Evolutionary conservation across 1,140 invertebrate species (phyloP).

Genomic region (Euura saliciscinereae): DNA sequence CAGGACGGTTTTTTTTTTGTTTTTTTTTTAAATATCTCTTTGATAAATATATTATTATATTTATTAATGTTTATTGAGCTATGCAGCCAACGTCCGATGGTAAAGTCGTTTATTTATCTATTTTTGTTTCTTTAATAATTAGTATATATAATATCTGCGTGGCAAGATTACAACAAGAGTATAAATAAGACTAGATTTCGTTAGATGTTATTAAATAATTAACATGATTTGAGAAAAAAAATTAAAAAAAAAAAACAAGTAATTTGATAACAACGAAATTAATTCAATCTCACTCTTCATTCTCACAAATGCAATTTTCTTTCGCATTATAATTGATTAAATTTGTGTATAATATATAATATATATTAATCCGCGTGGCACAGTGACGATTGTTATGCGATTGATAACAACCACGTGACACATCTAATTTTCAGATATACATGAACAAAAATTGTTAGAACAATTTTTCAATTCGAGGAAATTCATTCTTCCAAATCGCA

Average conservation of each 20-base stretch:
- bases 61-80: background rate
- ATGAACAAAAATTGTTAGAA: too few relatives aligned
- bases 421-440: too few relatives aligned
- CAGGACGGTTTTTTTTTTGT: slow-evolving; percentile 32
- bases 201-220: slow-evolving; percentile 40
- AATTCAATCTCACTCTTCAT: slow-evolving; percentile 27
- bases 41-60: background rate
- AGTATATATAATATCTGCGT: background rate
- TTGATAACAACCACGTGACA: too few relatives aligned
- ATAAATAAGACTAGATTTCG: slow-evolving; percentile 55
- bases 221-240: slow-evolving; percentile 24
- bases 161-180: slow-evolving; percentile 28
- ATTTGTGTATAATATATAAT: slow-evolving; percentile 13
- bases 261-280: slow-evolving; percentile 17
- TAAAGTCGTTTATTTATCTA: background rate
- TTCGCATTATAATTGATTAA: slow-evolving; percentile 6
- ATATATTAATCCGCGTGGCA: background rate
- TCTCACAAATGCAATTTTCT: slow-evolving; percentile 14
- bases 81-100: background rate
- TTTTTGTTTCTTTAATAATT: background rate
- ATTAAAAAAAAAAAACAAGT: slow-evolving; percentile 15
- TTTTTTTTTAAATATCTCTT: background rate
- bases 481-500: too few relatives aligned
- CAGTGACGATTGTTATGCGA: background rate
- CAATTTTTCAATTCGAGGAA: too few relatives aligned